phyloP scores from a whole-genome alignment of 2,797 vertebrate species.

The Alectoris magna region DNA sequence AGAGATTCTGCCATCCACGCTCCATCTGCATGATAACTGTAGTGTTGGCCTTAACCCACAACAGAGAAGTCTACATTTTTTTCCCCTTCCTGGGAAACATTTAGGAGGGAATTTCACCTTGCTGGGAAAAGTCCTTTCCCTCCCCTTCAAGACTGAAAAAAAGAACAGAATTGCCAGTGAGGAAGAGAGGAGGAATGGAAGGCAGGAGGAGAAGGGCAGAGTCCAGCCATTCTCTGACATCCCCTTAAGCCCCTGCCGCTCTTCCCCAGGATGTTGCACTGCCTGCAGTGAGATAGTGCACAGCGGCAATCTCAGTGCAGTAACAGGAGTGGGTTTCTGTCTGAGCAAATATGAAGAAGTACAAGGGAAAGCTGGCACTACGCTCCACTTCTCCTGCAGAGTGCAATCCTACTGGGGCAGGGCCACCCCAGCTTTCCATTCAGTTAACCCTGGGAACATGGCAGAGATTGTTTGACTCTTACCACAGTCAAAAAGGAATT shows the following conservation, averaged over 20 bases:
- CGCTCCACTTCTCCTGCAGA: not conserved
- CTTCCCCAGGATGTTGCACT: not conserved
- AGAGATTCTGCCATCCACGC: not conserved
- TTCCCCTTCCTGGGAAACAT: not conserved
- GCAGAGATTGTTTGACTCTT: not conserved
- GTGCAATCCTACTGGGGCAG: not conserved
- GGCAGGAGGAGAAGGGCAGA: not conserved
- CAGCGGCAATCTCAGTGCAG: not conserved
- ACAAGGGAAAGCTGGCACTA: not conserved
- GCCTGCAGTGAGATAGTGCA: not conserved
- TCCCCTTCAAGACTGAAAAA: not conserved
- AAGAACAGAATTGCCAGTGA: not conserved
- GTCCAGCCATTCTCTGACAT: not conserved
- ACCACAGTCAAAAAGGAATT: not conserved
- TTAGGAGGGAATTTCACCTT: not conserved
- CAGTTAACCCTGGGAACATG: not conserved
- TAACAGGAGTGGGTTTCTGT: not conserved
- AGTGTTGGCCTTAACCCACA: not conserved
- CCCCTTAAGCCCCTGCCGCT: not conserved
- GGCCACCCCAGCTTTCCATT: not conserved
- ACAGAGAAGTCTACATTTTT: not conserved
- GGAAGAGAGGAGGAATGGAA: not conserved
- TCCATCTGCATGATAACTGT: not conserved
- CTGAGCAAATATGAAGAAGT: not conserved
- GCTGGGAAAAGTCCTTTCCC: not conserved